A percentile compares a stretch with the other conserved stretches of the same genome.
Evolutionary conservation across 1,140 invertebrate genomes (phyloP).

Genomic region (Antheraea mylitta): DNA sequence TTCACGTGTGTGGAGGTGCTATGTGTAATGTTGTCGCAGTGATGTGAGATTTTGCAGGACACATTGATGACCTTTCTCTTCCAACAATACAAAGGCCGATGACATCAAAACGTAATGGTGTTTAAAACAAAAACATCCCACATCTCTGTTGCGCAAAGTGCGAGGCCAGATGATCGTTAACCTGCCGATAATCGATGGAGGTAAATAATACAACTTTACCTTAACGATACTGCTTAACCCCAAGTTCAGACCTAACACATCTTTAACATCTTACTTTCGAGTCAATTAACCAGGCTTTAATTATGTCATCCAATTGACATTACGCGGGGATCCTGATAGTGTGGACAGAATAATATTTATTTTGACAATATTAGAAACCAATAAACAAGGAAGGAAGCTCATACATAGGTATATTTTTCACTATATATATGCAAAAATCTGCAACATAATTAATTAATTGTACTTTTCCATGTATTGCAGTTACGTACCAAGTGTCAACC

Average conservation of each 20-base stretch:
- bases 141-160: not conserved
- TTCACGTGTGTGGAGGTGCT: no score
- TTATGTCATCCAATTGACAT: not conserved
- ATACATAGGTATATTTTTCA: no score
- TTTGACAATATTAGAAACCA: no score
- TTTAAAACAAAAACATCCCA: not conserved
- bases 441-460: no score
- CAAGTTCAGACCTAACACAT: not conserved
- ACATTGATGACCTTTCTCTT: not conserved
- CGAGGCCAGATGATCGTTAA: not conserved
- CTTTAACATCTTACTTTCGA: not conserved
- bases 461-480: no score
- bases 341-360: no score
- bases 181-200: not conserved
- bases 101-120: not conserved
- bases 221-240: conserved; percentile 9
- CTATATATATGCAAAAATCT: no score
- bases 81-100: not conserved
- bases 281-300: not conserved
- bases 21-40: no score
- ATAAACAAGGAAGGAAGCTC: no score
- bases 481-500: no score
- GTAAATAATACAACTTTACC: not conserved
- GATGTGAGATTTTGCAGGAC: no score
- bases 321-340: no score